Base-by-base conservation (phyloP, 2,888 invertebrate species). In the Pocota personata region DNA sequence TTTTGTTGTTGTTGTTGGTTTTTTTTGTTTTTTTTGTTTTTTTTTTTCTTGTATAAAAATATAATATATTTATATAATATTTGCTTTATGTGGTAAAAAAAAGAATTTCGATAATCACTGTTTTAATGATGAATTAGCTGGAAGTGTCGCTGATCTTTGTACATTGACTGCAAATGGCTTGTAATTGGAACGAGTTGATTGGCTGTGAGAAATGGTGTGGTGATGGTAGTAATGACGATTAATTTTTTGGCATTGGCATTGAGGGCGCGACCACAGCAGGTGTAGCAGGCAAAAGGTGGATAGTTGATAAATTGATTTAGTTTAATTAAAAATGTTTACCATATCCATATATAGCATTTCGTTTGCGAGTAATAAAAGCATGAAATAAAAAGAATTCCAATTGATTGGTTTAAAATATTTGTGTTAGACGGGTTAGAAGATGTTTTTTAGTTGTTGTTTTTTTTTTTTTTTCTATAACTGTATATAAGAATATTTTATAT, bases 121-220 rank as follows among this genome's bases (percentile, higher is more conserved):
- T 89, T 92, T 92, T 88, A 96, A 94, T 89, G 96, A 96, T 89
- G 96, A 95, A 93, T 96, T 96, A 91, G 96, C 96, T 90, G 97
- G 97, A 92, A 97, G 94, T 89, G 97, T 97, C 88, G 97, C 97
- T 91, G 97, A 97, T 93, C 97, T 95, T 94, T 97, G 97, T 89
- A 92, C 95, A 94, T 92, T 92, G 71, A 91, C 92, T 89, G 92
- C 91, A 88, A 91, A 92, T 88, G 92, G 92, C 90, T 92, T 92
- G 89, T 91, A 92, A 90, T 91, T 92, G 89, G 92, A 92, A 88
- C 92, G 92, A 82, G 92, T 92, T 89, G 92, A 92, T 92, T 92
- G 92, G 90, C 92, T 92, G 89, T 80, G 40, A 79, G 52, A 55
- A 14, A 46, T 79, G 64, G 24, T 27, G 48, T 67, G 27, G 32